Percentiles rank a stretch among this genome's conserved stretches.
Evolutionary conservation across 37 sponge, comb jelly and placozoan genomes (phyloP).

Genomic region (Beroe forskalii): DNA sequence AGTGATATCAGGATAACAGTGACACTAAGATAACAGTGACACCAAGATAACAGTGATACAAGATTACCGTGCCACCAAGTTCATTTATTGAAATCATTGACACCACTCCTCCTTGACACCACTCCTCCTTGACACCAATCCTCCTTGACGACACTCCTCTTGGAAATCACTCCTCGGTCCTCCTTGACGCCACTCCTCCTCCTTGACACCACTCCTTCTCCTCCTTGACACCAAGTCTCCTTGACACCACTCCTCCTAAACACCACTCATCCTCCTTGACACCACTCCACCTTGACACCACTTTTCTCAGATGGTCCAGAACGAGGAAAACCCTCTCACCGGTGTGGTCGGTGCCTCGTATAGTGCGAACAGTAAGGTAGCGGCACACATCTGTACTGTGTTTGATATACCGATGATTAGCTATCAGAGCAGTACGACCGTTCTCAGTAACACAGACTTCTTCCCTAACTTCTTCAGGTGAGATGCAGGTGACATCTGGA

Average conservation of each 20-base stretch:
- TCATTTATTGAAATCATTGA: no score
- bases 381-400: background rate
- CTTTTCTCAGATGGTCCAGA: background rate
- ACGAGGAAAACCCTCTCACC: background rate
- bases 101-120: no score
- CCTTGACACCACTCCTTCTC: no score
- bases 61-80: no score
- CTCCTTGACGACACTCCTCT: no score
- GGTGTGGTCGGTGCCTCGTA: slow-evolving; percentile 59
- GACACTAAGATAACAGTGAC: no score
- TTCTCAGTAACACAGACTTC: slow-evolving; percentile 12
- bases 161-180: no score
- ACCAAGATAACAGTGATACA: no score
- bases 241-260: background rate
- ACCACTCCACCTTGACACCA: background rate
- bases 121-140: no score
- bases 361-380: slow-evolving; percentile 48
- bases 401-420: slow-evolving; percentile 35
- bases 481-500: no score
- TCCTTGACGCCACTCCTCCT: no score
- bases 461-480: slow-evolving; percentile 54
- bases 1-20: no score
- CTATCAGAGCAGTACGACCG: slow-evolving; percentile 54
- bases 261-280: background rate
- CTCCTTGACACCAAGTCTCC: background rate